These are phyloP conservation scores for Ancistrus triradiatus DNA, from an alignment of 2,113 vertebrate genomes.

Conservation along the genomic window DNA sequence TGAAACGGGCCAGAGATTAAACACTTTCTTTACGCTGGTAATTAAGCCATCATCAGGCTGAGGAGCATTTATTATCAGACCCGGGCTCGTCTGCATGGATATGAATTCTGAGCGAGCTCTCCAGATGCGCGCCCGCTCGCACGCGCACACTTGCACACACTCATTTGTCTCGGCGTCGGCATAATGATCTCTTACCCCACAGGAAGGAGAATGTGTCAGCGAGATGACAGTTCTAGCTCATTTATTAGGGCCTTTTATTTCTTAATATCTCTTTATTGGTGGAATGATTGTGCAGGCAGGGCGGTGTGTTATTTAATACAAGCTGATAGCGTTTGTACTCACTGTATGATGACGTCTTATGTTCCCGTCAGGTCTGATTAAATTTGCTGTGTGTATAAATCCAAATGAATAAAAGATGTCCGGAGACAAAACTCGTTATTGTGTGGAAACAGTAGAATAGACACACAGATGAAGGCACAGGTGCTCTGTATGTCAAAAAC, in stretches of 20 bases:
- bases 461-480: too few relatives aligned
- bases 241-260: constrained; percentile 47
- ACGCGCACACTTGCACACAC: constrained; percentile 30
- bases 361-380: constrained; percentile 25
- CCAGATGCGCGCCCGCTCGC: constrained; percentile 11
- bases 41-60: constrained; percentile 47
- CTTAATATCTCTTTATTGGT: constrained; percentile 41
- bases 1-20: constrained; percentile 54
- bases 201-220: constrained; percentile 39
- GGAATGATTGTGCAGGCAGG: constrained; percentile 44
- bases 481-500: too few relatives aligned
- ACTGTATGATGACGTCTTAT: constrained; percentile 31
- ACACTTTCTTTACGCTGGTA: constrained; percentile 51
- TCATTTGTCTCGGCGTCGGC: constrained; percentile 42
- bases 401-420: too few relatives aligned
- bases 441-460: too few relatives aligned
- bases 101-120: constrained; percentile 43
- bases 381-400: too few relatives aligned
- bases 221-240: constrained; percentile 38
- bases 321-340: constrained; percentile 40
- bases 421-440: too few relatives aligned
- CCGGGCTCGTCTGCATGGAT: constrained; percentile 36
- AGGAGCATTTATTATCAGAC: constrained; percentile 44
- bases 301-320: constrained; percentile 39
- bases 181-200: constrained; percentile 43